Percentiles rank a stretch among this genome's conserved stretches.
phyloP scores from a whole-genome alignment of 1,140 invertebrate genomes.

The Drosophila santomea region DNA sequence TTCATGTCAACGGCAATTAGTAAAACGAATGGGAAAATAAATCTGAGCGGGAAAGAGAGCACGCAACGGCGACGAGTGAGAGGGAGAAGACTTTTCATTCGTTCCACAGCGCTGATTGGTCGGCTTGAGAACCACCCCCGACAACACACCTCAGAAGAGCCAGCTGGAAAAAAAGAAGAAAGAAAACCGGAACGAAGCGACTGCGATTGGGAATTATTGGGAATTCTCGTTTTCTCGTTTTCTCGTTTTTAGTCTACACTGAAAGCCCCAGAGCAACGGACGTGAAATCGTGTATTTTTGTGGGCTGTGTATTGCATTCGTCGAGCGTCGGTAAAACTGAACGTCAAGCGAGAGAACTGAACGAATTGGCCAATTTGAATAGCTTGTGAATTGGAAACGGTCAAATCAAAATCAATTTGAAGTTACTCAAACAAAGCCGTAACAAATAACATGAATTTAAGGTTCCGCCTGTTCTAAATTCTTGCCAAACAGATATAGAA shows the following conservation, averaged over 20 bases:
- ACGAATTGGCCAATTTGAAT: constrained; percentile 35
- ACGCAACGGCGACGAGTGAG: not conserved
- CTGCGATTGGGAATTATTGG: constrained; percentile 61
- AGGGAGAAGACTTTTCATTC: constrained; percentile 4
- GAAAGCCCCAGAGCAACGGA: constrained; percentile 74
- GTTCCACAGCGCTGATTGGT: constrained; percentile 70
- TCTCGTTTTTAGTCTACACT: constrained; percentile 80
- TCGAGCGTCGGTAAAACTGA: constrained; percentile 46
- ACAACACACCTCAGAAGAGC: constrained; percentile 4
- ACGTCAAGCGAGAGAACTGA: constrained; percentile 14
- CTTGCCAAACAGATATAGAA: too few relatives aligned
- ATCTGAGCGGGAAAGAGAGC: constrained; percentile 41
- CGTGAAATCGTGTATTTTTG: constrained; percentile 51
- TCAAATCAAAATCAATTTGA: not conserved
- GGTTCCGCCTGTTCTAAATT: too few relatives aligned
- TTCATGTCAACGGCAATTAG: constrained; percentile 66
- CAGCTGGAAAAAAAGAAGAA: constrained; percentile 2
- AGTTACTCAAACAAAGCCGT: not conserved
- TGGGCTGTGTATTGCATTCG: constrained; percentile 19
- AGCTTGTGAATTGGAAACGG: constrained; percentile 1
- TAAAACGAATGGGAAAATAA: constrained; percentile 60
- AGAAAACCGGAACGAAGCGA: constrained; percentile 34
- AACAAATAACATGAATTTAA: too few relatives aligned
- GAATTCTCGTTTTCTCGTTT: constrained; percentile 61
- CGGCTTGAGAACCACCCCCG: constrained; percentile 23